These are phyloP conservation scores for Grammomys dolichurus DNA, from an alignment of 2,113 vertebrate species.

Conservation along the genomic window DNA sequence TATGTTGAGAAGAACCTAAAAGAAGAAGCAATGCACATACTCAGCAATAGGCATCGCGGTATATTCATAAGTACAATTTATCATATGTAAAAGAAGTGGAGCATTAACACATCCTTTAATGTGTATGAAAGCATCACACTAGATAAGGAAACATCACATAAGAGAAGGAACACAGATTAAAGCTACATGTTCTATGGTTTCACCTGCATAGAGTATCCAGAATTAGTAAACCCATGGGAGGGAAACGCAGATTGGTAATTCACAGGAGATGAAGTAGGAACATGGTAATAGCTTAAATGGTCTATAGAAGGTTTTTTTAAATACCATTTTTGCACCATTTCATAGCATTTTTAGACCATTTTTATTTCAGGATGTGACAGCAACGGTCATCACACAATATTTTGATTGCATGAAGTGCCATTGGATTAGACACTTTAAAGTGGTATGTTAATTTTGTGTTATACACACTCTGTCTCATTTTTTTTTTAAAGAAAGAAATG, in stretches of 20 bases:
- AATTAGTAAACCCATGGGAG: background rate
- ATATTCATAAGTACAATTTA: background rate
- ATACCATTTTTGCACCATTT: no score
- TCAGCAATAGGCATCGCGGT: background rate
- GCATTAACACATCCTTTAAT: background rate
- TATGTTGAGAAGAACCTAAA: slow-evolving; percentile 20
- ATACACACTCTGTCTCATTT: background rate
- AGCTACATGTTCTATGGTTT: background rate
- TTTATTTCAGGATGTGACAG: slow-evolving; percentile 6
- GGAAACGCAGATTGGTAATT: background rate
- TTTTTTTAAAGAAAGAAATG: background rate
- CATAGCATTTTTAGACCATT: background rate
- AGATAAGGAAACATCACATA: no score
- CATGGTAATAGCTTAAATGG: background rate
- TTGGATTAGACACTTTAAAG: background rate
- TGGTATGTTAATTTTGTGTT: background rate
- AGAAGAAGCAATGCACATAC: slow-evolving; percentile 3
- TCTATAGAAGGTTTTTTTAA: background rate
- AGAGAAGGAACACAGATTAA: background rate
- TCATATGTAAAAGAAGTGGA: background rate
- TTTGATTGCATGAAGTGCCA: background rate
- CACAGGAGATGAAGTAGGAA: background rate
- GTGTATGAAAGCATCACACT: background rate
- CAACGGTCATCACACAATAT: background rate
- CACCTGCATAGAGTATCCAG: background rate